phyloP scores from a whole-genome alignment of 2,797 vertebrate species.

The Cirrhinus molitorella region DNA sequence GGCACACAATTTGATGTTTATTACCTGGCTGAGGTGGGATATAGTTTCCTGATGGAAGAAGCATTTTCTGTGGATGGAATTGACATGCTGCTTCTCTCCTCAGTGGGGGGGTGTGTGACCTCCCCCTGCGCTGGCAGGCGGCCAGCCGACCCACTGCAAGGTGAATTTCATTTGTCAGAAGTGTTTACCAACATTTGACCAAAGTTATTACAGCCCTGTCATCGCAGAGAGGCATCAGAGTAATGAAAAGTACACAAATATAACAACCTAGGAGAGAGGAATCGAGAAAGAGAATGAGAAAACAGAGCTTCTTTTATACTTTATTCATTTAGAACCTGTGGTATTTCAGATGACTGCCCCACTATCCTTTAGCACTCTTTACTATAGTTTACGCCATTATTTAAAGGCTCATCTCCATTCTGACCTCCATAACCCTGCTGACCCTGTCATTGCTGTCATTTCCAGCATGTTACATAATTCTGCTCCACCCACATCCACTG shows the following conservation, averaged over 20 bases:
- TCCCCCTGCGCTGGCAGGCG: conserved; percentile 51
- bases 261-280: conserved; percentile 51
- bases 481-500: conserved; percentile 36
- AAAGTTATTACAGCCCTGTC: conserved; percentile 82
- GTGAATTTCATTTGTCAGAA: conserved; percentile 87
- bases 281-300: conserved; percentile 22
- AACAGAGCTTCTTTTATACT: background rate
- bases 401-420: background rate
- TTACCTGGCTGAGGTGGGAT: conserved; percentile 60
- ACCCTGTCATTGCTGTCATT: conserved; percentile 50
- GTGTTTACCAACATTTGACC: conserved; percentile 79
- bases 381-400: background rate
- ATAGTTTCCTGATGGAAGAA: conserved; percentile 46
- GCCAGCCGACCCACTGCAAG: conserved; percentile 71
- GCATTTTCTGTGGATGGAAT: conserved; percentile 58
- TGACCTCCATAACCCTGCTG: background rate
- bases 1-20: conserved; percentile 78
- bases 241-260: conserved; percentile 84
- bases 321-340: conserved; percentile 14
- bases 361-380: background rate
- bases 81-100: conserved; percentile 47
- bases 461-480: conserved; percentile 12
- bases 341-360: background rate
- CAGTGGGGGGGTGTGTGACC: conserved; percentile 40
- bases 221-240: conserved; percentile 75